Percentiles rank a stretch among this genome's conserved stretches.
Evolutionary conservation across 2,113 vertebrate genomes (phyloP).

Genomic region (Stigmatopora argus): DNA sequence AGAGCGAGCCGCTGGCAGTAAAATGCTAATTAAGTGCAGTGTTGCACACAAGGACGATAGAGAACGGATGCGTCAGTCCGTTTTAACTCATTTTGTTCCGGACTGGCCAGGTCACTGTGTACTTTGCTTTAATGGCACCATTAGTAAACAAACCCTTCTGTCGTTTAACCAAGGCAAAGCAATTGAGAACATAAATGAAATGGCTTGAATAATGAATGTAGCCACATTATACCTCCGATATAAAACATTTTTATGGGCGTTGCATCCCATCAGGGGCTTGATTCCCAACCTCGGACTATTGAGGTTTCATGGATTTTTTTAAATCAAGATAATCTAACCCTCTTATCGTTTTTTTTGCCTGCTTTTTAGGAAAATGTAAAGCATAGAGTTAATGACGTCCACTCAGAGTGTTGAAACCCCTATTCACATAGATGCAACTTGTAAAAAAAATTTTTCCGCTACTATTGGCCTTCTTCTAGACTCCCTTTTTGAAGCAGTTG

Average conservation of each 20-base stretch:
- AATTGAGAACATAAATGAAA: not conserved
- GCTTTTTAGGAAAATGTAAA: not conserved
- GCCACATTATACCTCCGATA: too few relatives aligned
- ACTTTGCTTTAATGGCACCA: not conserved
- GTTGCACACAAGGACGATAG: constrained; percentile 64
- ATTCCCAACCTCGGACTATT: not conserved
- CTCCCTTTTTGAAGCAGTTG: constrained; percentile 49
- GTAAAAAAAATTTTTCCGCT: constrained; percentile 41
- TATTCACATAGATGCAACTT: constrained; percentile 37
- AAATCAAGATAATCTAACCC: constrained; percentile 4
- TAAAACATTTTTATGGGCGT: too few relatives aligned
- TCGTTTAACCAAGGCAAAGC: too few relatives aligned
- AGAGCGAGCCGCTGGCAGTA: constrained; percentile 56
- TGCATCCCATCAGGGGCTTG: not conserved
- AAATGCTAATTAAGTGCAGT: constrained; percentile 66
- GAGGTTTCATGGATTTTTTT: not conserved
- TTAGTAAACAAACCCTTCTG: too few relatives aligned
- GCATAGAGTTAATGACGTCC: constrained; percentile 24
- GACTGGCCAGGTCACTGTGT: constrained; percentile 42
- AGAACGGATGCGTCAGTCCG: constrained; percentile 59
- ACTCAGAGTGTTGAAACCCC: constrained; percentile 55
- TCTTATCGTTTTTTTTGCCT: constrained; percentile 33
- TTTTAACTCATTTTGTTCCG: constrained; percentile 45
- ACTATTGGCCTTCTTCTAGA: constrained; percentile 50
- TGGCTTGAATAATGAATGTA: not conserved